phyloP scores from a whole-genome alignment of 2,113 vertebrate genomes.

The Pyrgilauda ruficollis region DNA sequence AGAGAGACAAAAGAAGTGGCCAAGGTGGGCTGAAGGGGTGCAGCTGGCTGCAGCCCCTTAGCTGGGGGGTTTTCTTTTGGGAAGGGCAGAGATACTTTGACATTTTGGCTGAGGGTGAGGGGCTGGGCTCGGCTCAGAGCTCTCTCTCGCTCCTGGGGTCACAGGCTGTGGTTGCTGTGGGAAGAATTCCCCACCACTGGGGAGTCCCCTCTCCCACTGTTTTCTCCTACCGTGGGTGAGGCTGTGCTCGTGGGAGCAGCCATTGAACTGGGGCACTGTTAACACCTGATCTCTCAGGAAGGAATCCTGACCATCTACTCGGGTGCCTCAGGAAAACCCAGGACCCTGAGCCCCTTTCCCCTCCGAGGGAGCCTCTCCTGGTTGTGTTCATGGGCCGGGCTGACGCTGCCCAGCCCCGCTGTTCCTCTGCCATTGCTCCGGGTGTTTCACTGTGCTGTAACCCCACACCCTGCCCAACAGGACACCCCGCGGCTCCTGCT shows the following conservation, averaged over 20 bases:
- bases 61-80: not conserved
- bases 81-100: not conserved
- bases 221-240: fast-evolving
- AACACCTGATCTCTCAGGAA: fast-evolving
- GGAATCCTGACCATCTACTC: not conserved
- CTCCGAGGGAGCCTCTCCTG: not conserved
- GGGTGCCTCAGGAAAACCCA: fast-evolving
- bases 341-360: no score
- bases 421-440: not conserved
- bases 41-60: not conserved
- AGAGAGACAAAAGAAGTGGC: not conserved
- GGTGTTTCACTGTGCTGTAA: not conserved
- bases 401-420: not conserved
- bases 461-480: not conserved
- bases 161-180: fast-evolving
- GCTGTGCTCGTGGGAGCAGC: fast-evolving
- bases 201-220: fast-evolving
- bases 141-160: not conserved
- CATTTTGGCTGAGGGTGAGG: not conserved
- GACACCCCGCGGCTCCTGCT: not conserved
- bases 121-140: fast-evolving
- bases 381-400: not conserved
- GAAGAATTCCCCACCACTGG: not conserved
- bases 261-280: not conserved
- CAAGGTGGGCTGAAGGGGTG: no score